Base-by-base conservation (phyloP, 2,888 invertebrate species). In the Chirona hameri region DNA sequence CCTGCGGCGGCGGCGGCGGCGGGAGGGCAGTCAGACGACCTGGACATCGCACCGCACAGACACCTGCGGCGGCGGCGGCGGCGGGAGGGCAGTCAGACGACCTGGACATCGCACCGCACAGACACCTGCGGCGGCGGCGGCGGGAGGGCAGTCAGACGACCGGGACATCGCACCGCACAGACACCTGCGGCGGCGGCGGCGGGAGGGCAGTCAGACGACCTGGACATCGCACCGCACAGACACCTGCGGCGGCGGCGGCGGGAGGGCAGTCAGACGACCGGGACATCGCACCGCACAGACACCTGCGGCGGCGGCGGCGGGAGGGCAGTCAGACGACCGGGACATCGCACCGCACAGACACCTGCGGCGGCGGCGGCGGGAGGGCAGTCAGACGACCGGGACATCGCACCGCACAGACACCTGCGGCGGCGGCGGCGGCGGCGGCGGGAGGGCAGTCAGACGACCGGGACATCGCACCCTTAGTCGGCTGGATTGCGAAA, bases 401-500 rank as follows among this genome's bases (percentile, higher is more conserved):
- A 52, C 10, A 52, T n/a, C n/a, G n/a, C n/a, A n/a, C 81, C 92
- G 93, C 0, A 99, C 90, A 4, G 87, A 87, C 46, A 91, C 88
- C 89, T 89, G 83, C 5, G n/a, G 52, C 1, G 21, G 39, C 2
- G 31, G 31, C 27, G 27, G 27, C 65, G 9, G 65, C n/a, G n/a
- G n/a, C n/a, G n/a, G n/a, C n/a, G n/a, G n/a, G 29, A 31, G 18
- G 15, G 21, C 2, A 4, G 21, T 15, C 31, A 18, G 10, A n/a
- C n/a, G n/a, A n/a, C n/a, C n/a, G n/a, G n/a, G n/a, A 48, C n/a
- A n/a, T 39, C 39, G 39, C 39, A 39, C 7, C 39, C 39, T 5
- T 7, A 39, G 39, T 39, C 39, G 39, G 39, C 39, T 39, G 2
- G 39, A 39, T 39, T 2, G 39, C 39, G 2, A 39, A 39, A 39